Conservation (phyloP, 2,113 vertebrate genomes). For the Apeltes quadracus region DNA sequence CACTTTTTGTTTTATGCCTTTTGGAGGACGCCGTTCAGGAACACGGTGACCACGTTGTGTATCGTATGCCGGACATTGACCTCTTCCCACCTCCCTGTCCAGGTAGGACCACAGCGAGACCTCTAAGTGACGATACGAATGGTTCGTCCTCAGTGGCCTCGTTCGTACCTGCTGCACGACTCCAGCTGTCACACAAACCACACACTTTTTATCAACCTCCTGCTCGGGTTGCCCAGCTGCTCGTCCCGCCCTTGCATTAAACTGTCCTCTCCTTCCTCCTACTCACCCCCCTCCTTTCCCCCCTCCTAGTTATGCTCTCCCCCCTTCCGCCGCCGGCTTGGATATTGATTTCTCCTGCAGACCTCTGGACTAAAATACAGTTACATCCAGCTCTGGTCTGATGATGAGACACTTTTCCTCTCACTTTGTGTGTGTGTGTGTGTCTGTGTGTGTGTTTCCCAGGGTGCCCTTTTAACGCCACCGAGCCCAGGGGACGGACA, state of each 20-base stretch:
- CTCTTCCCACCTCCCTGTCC: conserved; percentile 65
- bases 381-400: conserved; percentile 55
- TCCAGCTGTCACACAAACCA: background rate
- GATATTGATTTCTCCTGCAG: conserved; percentile 71
- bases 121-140: background rate
- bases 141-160: background rate
- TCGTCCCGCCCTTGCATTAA: conserved; percentile 43
- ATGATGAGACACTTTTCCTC: conserved; percentile 58
- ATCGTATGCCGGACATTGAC: conserved; percentile 69
- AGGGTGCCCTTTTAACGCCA: conserved; percentile 69
- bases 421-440: background rate
- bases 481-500: conserved; percentile 32
- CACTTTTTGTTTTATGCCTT: background rate
- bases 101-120: conserved; percentile 60
- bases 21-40: conserved; percentile 37
- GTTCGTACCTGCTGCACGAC: background rate
- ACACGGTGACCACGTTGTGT: conserved; percentile 69
- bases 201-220: background rate
- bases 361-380: conserved; percentile 64
- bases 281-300: conserved; percentile 8
- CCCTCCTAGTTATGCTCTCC: conserved; percentile 4
- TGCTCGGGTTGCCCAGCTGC: conserved; percentile 45
- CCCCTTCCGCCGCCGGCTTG: conserved; percentile 29
- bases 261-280: conserved; percentile 31
- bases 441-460: conserved; percentile 30